Evolutionary conservation across 1,140 invertebrate genomes (phyloP).

Genomic region (Luehdorfia chinensis): DNA sequence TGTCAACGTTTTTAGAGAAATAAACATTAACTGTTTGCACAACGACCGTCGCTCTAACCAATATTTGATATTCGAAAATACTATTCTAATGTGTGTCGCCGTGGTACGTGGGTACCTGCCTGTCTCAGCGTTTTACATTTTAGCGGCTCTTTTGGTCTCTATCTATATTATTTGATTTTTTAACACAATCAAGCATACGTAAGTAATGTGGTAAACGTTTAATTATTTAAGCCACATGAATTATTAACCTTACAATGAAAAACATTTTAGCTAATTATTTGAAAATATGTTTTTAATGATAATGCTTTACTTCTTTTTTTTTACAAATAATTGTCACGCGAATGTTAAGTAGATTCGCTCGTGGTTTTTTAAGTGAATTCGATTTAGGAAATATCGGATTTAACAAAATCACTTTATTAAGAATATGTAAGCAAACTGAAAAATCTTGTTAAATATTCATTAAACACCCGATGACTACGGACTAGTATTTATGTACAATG

Average conservation of each 20-base stretch:
- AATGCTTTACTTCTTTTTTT: too few relatives aligned
- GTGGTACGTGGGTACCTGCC: constrained; percentile 55
- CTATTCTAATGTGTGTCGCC: constrained; percentile 71
- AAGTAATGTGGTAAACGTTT: too few relatives aligned
- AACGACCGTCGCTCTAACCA: constrained; percentile 69
- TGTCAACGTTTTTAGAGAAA: constrained; percentile 70
- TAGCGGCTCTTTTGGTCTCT: constrained; percentile 63
- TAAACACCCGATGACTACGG: constrained; percentile 37
- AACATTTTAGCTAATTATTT: too few relatives aligned
- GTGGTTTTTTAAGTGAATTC: too few relatives aligned
- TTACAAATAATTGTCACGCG: too few relatives aligned
- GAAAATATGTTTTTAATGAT: too few relatives aligned
- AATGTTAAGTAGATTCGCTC: too few relatives aligned
- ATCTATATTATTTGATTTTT: constrained; percentile 6
- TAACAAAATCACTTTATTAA: too few relatives aligned
- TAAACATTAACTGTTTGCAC: constrained; percentile 72
- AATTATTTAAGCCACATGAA: too few relatives aligned
- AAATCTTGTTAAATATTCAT: constrained; percentile 51
- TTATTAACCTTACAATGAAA: too few relatives aligned
- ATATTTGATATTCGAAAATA: constrained; percentile 76
- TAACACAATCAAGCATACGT: too few relatives aligned
- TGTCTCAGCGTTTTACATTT: constrained; percentile 56
- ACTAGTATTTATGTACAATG: constrained; percentile 46
- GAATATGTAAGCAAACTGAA: constrained; percentile 39
- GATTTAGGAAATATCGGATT: too few relatives aligned